A percentile compares a stretch with the other conserved stretches of the same genome.
Evolutionary conservation across 92 coral and sea anemone species (phyloP).

Genomic region (Porites rus): DNA sequence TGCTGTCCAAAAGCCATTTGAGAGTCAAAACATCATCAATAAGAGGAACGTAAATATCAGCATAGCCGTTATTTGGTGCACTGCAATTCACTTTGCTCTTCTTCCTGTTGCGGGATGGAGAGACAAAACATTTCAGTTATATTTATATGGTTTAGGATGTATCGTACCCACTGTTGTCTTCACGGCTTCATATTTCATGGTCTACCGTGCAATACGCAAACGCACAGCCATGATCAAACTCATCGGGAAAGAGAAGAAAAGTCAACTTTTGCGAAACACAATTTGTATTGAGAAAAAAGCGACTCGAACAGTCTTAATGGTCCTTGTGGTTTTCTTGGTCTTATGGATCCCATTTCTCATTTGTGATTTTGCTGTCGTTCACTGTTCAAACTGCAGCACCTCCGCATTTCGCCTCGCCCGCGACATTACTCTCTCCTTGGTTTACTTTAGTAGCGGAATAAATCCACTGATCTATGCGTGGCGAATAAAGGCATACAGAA

Average conservation of each 20-base stretch:
- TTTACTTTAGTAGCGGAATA: slow-evolving; percentile 84
- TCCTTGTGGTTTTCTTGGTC: slow-evolving; percentile 57
- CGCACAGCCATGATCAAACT: slow-evolving; percentile 47
- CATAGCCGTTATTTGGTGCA: slow-evolving; percentile 65
- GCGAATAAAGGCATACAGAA: slow-evolving; percentile 69
- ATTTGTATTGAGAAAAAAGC: slow-evolving; percentile 71
- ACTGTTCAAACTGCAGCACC: slow-evolving; percentile 60
- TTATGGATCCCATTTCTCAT: slow-evolving; percentile 78
- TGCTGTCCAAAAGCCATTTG: slow-evolving; percentile 74
- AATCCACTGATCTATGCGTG: slow-evolving; percentile 82
- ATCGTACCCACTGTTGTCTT: slow-evolving; percentile 62
- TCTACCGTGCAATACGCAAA: slow-evolving; percentile 60
- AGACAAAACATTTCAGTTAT: slow-evolving; percentile 65
- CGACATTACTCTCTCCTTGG: slow-evolving; percentile 73
- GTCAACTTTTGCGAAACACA: slow-evolving; percentile 40
- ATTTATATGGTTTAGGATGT: slow-evolving; percentile 75
- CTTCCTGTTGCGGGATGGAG: slow-evolving; percentile 79
- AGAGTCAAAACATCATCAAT: slow-evolving; percentile 61
- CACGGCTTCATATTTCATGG: slow-evolving; percentile 54
- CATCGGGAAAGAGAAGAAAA: slow-evolving; percentile 24
- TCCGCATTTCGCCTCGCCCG: slow-evolving; percentile 57
- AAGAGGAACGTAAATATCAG: slow-evolving; percentile 43
- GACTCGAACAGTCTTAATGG: slow-evolving; percentile 75
- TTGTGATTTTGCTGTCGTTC: slow-evolving; percentile 75
- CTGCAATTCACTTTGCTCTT: slow-evolving; percentile 58